Conservation (phyloP, 2,113 vertebrate species). For the Corythaeola cristata region DNA sequence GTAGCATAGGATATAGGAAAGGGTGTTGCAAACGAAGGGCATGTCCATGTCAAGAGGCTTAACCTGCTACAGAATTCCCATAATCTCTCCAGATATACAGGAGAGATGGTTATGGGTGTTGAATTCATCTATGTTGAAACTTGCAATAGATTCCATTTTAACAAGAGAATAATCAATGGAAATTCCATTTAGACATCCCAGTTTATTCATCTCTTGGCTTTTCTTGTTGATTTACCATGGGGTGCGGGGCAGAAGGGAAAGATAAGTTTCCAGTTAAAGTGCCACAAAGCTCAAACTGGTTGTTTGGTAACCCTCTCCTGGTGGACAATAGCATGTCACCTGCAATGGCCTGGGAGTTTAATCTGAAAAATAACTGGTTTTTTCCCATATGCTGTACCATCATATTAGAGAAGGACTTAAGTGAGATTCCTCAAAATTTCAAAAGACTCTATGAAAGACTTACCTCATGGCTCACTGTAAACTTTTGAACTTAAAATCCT, state of each 20-base stretch:
- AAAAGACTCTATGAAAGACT: neutral
- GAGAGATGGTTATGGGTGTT: neutral
- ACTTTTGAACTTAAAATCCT: neutral
- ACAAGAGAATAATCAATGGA: neutral
- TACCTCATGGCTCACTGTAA: neutral
- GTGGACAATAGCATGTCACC: neutral
- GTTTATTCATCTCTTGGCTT: neutral
- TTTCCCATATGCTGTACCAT: neutral
- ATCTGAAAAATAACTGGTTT: neutral
- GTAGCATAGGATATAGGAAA: neutral
- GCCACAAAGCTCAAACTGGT: neutral
- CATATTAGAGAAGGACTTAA: neutral
- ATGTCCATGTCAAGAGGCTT: neutral
- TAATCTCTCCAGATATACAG: neutral
- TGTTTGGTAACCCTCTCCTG: neutral
- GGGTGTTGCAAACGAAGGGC: neutral
- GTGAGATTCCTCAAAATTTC: neutral
- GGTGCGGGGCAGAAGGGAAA: neutral
- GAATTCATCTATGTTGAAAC: neutral
- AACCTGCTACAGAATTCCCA: neutral
- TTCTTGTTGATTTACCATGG: neutral
- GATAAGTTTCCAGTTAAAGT: neutral
- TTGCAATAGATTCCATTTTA: neutral
- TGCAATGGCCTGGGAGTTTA: neutral
- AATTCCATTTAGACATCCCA: neutral